phyloP scores from a whole-genome alignment of 2,888 invertebrate genomes.

The Drosophila greeni region DNA sequence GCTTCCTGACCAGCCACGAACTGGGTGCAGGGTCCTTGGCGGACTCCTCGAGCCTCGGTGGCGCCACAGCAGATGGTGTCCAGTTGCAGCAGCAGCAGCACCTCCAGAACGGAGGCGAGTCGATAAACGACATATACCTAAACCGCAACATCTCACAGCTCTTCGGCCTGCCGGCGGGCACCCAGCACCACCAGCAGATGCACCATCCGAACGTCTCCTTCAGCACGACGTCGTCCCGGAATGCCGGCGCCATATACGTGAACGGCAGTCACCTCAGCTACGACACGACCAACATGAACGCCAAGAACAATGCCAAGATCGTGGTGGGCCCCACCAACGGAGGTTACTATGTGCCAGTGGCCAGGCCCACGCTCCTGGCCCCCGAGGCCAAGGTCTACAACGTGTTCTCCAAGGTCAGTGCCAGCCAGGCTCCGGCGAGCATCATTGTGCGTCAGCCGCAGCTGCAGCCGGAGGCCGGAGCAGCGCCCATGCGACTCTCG shows the following conservation, averaged over 20 bases:
- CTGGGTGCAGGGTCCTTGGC: constrained; percentile 33
- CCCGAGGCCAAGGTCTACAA: constrained; percentile 75
- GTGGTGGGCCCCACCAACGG: constrained; percentile 52
- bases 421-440: constrained; percentile 61
- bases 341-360: constrained; percentile 70
- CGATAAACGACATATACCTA: constrained; percentile 77
- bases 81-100: constrained; percentile 41
- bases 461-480: constrained; percentile 46
- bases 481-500: constrained; percentile 55
- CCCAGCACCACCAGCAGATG: constrained; percentile 37
- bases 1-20: constrained; percentile 72
- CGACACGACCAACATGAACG: constrained; percentile 76
- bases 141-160: constrained; percentile 76
- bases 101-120: constrained; percentile 60
- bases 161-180: constrained; percentile 63
- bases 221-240: constrained; percentile 60
- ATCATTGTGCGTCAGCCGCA: constrained; percentile 65
- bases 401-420: constrained; percentile 75
- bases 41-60: constrained; percentile 36
- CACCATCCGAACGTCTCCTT: constrained; percentile 75
- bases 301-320: constrained; percentile 75
- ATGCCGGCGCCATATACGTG: constrained; percentile 61
- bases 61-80: constrained; percentile 40
- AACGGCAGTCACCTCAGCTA: constrained; percentile 64
- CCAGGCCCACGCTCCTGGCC: constrained; percentile 57